Evolutionary conservation across 2,113 vertebrate species (phyloP).

Genomic region (Chionomys nivalis): DNA sequence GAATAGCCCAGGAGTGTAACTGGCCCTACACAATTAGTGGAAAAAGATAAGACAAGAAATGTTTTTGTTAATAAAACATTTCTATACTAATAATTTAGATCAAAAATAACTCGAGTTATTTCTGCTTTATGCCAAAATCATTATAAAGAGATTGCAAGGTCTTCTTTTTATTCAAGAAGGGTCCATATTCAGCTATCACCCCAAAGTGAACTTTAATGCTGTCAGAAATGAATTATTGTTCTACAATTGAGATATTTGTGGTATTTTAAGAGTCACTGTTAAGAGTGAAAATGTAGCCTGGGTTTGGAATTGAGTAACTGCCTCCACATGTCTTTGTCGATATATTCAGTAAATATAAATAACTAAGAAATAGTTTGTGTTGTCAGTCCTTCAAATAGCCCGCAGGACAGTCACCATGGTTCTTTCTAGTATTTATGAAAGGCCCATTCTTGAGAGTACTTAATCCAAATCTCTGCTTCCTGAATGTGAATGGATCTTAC

Average conservation of each 20-base stretch:
- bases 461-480: neutral
- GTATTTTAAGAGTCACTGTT: constrained; percentile 10
- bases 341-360: constrained; percentile 35
- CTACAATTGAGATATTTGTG: neutral
- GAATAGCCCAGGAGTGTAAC: constrained; percentile 12
- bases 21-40: constrained; percentile 27
- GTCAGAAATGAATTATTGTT: constrained; percentile 45
- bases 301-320: constrained; percentile 30
- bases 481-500: neutral
- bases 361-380: neutral
- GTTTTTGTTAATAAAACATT: constrained; percentile 41
- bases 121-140: constrained; percentile 38
- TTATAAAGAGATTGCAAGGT: neutral
- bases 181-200: neutral
- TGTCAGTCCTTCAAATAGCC: neutral
- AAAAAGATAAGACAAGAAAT: constrained; percentile 20
- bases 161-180: neutral
- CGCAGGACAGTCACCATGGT: neutral
- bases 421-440: neutral
- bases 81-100: constrained; percentile 21
- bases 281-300: constrained; percentile 13
- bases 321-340: neutral
- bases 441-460: neutral
- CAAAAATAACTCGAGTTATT: neutral
- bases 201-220: constrained; percentile 18